These are phyloP conservation scores for Mamestra configurata DNA, from an alignment of 1,140 invertebrate genomes.

Conservation along the genomic window DNA sequence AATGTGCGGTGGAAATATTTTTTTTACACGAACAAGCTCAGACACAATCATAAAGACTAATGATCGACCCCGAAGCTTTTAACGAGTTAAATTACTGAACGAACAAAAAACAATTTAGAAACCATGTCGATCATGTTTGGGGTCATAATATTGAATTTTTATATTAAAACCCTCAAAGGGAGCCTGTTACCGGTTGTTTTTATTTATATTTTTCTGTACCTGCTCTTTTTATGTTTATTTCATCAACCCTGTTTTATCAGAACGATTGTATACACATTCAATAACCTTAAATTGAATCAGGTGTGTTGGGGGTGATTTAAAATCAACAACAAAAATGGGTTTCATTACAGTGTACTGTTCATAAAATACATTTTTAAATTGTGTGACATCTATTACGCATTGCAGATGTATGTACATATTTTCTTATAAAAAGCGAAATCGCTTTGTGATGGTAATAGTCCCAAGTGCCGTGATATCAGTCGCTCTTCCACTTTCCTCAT, in stretches of 20 bases:
- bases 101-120: conserved; percentile 34
- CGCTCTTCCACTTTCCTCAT: too few species aligned
- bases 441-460: too few species aligned
- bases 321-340: not conserved
- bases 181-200: not conserved
- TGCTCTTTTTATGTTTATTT: conserved; percentile 6
- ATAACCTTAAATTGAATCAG: conserved; percentile 7
- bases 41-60: conserved; percentile 37
- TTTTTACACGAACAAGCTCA: conserved; percentile 21
- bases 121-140: conserved; percentile 9
- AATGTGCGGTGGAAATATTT: conserved; percentile 25
- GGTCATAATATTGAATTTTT: conserved; percentile 29
- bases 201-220: not conserved
- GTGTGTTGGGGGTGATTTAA: not conserved
- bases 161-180: not conserved
- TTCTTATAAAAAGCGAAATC: too few species aligned
- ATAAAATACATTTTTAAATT: too few species aligned
- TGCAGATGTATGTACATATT: too few species aligned
- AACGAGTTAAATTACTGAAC: conserved; percentile 34
- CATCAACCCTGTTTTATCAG: not conserved
- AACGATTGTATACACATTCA: not conserved
- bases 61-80: conserved; percentile 30
- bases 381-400: too few species aligned
- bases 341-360: not conserved
- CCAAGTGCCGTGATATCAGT: too few species aligned